Base-by-base conservation (phyloP, 2,797 vertebrate genomes). In the Pantherophis vulpinus region DNA sequence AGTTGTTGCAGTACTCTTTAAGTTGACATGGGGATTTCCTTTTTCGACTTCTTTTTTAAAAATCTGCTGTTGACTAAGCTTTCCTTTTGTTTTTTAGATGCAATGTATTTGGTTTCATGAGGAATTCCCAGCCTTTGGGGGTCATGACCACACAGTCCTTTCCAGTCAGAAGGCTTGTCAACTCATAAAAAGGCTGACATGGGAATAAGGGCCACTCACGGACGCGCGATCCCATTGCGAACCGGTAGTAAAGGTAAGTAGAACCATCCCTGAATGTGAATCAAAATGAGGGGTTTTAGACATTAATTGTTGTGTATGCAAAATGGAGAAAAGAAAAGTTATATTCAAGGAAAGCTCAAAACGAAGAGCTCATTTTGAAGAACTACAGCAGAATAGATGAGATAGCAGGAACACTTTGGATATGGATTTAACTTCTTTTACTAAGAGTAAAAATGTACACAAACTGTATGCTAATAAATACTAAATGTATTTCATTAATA, bases 11-110 rank as follows among this genome's bases (percentile, higher is more conserved):
- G 54, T 91, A 93, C 86, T 37, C 20, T 94, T 94, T 90, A 56
- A 7, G 37, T 94, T 87, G 87, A 23, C 23, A 32, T 51, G 29
- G 55, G 47, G 56, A 56, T 83, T 91, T 83, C 74, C 37, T 42
- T 83, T 83, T 83, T 47, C 0, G 2, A 47, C 37, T 83, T 83
- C 10, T 14, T 79, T 95, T 95, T 63, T 29, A 29, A 29, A 56
- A 66, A 23, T 56, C 51, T 95, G 90, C 93, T 89, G 87, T 13
- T 27, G 7, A 93, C 37, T 92, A 94, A 93, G 70, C 89, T 83
- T 83, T 83, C 20, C 20, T 0, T 83, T 42, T 47, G 37, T 25
- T 88, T 54, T 12, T 56, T 47, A 37, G 12, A 74, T 92, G 13
- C 13, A 20, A 56, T 92, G 59, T 63, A 86, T 42, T 10, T 89